phyloP scores from a whole-genome alignment of 2,888 invertebrate genomes.

The Idaea dimidiata region DNA sequence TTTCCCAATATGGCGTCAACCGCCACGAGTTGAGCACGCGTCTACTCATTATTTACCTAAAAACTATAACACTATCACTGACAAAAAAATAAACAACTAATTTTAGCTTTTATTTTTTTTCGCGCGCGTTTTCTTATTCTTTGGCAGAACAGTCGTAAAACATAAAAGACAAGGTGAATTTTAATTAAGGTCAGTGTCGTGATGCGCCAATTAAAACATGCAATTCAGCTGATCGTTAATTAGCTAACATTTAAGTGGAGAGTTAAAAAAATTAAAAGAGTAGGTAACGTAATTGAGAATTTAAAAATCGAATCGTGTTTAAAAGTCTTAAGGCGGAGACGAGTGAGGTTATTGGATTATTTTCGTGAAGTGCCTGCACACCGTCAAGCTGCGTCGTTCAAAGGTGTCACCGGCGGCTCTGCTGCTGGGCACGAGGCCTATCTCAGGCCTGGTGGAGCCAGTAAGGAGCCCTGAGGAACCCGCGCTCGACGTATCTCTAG shows the following conservation, averaged over 20 bases:
- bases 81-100: conserved; percentile 19
- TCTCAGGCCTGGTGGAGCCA: conserved; percentile 74
- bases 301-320: conserved; percentile 11
- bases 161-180: conserved; percentile 28
- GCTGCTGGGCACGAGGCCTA: conserved; percentile 80
- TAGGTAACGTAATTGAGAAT: background rate
- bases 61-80: conserved; percentile 21
- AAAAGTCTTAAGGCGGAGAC: background rate
- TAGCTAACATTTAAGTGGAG: conserved; percentile 14
- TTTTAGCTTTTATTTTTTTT: conserved; percentile 22
- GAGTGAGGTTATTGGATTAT: conserved; percentile 4
- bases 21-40: conserved; percentile 73
- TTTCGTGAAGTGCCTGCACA: conserved; percentile 29
- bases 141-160: background rate
- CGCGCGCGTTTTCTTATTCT: conserved; percentile 15
- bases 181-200: conserved; percentile 49
- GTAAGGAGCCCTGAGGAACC: conserved; percentile 73
- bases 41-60: conserved; percentile 51
- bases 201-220: conserved; percentile 36
- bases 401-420: conserved; percentile 75
- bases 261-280: background rate
- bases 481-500: conserved; percentile 75
- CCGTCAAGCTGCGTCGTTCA: conserved; percentile 73
- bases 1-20: conserved; percentile 74
- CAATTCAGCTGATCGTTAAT: conserved; percentile 29